A percentile compares a stretch with the other conserved stretches of the same genome.
Evolutionary conservation across 2,888 invertebrate genomes (phyloP).

Genomic region (Byasa hedistus): DNA sequence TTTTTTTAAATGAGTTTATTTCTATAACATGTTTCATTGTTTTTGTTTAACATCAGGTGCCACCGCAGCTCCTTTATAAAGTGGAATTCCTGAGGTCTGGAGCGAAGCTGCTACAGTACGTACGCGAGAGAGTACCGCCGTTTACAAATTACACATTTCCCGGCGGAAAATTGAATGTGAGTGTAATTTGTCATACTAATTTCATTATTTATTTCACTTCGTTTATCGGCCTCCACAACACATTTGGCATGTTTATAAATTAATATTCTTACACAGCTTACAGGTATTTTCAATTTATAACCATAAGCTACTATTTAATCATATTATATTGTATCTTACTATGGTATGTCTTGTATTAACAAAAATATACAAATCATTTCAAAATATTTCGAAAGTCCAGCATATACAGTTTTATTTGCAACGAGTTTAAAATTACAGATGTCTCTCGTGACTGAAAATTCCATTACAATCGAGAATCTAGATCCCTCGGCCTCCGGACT

Average conservation of each 20-base stretch:
- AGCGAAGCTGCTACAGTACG: conserved; percentile 87
- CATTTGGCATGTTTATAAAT: too few species aligned
- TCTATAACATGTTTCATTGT: too few species aligned
- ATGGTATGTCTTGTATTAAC: too few species aligned
- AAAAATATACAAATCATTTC: too few species aligned
- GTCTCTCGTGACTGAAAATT: conserved; percentile 71
- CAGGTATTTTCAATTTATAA: too few species aligned
- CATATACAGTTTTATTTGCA: background rate
- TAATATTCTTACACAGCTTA: too few species aligned
- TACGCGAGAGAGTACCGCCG: conserved; percentile 87
- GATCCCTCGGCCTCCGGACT: conserved; percentile 88
- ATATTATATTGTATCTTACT: too few species aligned
- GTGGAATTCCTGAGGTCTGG: conserved; percentile 80
- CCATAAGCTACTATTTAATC: too few species aligned
- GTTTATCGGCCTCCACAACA: background rate
- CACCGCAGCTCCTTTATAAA: conserved; percentile 87
- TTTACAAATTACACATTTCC: conserved; percentile 82
- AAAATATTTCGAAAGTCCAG: background rate
- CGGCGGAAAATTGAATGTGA: conserved; percentile 88
- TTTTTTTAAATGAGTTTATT: too few species aligned
- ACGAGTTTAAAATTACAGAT: conserved; percentile 49
- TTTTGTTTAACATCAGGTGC: conserved; percentile 36
- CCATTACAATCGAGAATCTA: conserved; percentile 85
- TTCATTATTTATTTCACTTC: background rate
- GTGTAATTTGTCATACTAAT: conserved; percentile 50